Base-by-base conservation (phyloP, 92 coral and sea anemone genomes). In the Nematostella vectensis region DNA sequence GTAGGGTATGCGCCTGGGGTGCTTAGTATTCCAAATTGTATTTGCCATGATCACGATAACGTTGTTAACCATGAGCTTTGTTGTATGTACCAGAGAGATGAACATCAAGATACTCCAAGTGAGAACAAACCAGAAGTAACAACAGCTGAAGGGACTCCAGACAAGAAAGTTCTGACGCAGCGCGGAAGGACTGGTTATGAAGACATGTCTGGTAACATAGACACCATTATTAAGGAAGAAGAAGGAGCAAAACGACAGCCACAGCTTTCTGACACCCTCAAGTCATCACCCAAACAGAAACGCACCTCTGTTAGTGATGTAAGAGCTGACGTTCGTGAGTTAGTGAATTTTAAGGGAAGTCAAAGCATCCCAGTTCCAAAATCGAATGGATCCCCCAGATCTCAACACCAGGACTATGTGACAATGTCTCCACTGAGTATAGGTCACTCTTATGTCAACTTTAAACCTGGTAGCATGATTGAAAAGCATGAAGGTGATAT, bases 281-380 rank as follows among this genome's bases (percentile, higher is more conserved):
- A 55, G 29, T 50, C 77, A 21, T 79, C 86, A 6, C 76, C 86
- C 0, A 72, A 70, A 49, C 86, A 72, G 48, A 65, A 39, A 30
- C 67, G 80, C 12, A 73, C 80, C 15, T 72, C 61, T 0, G 60
- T 62, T 11, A 29, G 50, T 2, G 11, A 48, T 12, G 65, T 48
- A 42, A 71, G 57, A 40, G 45, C 50, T 17, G 81, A 73, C 63
- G 48, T 79, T 37, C 81, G 75, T 6, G 86, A 79, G 38, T 61
- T 79, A 9, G 86, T 79, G 15, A 37, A 48, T 29, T 29, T 79
- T 1, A 57, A 22, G 22, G 72, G 69, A 4, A 50, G 63, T 25
- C 62, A 50, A 15, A 23, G 23, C 15, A 13, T 30, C 11, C 25
- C 49, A 36, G 22, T 22, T 12, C 19, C 50, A 10, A 26, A 30